phyloP scores from a whole-genome alignment of 2,797 vertebrate genomes.

The Oceanodroma leucorhoa region DNA sequence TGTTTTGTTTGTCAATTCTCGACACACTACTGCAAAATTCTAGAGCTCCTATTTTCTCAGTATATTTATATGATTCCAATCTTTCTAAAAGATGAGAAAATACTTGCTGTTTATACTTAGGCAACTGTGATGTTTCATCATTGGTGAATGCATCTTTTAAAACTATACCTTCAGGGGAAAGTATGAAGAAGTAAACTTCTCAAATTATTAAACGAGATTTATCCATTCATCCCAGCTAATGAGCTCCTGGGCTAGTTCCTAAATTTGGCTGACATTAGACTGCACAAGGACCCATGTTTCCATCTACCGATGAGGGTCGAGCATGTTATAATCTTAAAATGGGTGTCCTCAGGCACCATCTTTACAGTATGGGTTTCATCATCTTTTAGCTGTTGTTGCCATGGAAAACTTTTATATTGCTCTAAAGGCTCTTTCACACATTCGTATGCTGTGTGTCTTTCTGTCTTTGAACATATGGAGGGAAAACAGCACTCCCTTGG shows the following conservation, averaged over 20 bases:
- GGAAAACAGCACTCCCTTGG: background rate
- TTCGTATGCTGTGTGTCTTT: conserved; percentile 28
- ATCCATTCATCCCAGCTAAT: background rate
- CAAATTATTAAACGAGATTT: background rate
- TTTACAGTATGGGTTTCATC: conserved; percentile 16
- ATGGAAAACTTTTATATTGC: conserved; percentile 53
- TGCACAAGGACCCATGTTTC: background rate
- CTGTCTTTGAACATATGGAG: conserved; percentile 22
- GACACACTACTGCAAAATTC: background rate
- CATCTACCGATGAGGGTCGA: conserved; percentile 15
- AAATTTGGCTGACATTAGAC: conserved; percentile 8
- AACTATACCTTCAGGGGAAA: background rate
- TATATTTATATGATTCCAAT: background rate
- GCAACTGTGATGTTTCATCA: background rate
- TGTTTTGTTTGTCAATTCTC: background rate
- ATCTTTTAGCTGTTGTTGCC: conserved; percentile 52
- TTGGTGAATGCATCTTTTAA: background rate
- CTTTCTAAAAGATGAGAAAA: background rate
- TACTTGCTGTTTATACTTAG: background rate
- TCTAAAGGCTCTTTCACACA: conserved; percentile 15
- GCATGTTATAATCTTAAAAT: conserved; percentile 38
- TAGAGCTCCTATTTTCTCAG: background rate
- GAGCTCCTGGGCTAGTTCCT: background rate
- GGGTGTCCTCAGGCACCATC: conserved; percentile 23
- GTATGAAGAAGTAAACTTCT: background rate